A percentile compares a stretch with the other conserved stretches of the same genome.
phyloP scores from a whole-genome alignment of 1,140 invertebrate genomes.

The Nomia melanderi region DNA sequence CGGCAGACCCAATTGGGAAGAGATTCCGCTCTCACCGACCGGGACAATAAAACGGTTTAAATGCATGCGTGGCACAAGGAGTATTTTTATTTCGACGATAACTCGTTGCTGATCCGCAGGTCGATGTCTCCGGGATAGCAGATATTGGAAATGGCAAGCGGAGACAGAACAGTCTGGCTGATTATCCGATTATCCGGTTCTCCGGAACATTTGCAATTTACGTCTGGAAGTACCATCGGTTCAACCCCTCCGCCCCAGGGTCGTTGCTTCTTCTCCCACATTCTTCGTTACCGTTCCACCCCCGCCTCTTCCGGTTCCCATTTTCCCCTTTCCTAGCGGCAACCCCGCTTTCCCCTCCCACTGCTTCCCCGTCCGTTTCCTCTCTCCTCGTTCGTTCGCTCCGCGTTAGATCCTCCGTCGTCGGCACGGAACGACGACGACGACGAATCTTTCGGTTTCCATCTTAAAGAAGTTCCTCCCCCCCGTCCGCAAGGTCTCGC shows the following conservation, averaged over 20 bases:
- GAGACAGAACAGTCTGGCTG: constrained; percentile 78
- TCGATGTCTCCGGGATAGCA: constrained; percentile 70
- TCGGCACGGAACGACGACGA: constrained; percentile 9
- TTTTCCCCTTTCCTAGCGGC: background rate
- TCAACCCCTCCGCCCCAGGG: constrained; percentile 35
- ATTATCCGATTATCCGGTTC: constrained; percentile 79
- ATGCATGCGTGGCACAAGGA: constrained; percentile 33
- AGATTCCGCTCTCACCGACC: background rate
- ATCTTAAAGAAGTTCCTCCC: constrained; percentile 16
- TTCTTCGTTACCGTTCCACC: constrained; percentile 33
- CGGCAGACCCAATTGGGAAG: background rate
- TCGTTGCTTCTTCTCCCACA: constrained; percentile 32
- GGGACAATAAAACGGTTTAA: constrained; percentile 33
- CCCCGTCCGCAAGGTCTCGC: too few relatives aligned
- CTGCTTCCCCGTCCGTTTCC: background rate
- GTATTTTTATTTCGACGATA: constrained; percentile 59
- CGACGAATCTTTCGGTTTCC: constrained; percentile 48
- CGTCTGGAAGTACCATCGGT: constrained; percentile 64
- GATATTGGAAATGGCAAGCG: constrained; percentile 77
- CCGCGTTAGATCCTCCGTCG: constrained; percentile 6
- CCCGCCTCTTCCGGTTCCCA: background rate
- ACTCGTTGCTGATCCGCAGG: constrained; percentile 66
- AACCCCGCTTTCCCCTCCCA: background rate
- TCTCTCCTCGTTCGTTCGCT: background rate
- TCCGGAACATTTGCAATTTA: constrained; percentile 77